These are phyloP conservation scores for Oreochromis mossambicus DNA, from an alignment of 2,797 vertebrate genomes.

Conservation along the genomic window DNA sequence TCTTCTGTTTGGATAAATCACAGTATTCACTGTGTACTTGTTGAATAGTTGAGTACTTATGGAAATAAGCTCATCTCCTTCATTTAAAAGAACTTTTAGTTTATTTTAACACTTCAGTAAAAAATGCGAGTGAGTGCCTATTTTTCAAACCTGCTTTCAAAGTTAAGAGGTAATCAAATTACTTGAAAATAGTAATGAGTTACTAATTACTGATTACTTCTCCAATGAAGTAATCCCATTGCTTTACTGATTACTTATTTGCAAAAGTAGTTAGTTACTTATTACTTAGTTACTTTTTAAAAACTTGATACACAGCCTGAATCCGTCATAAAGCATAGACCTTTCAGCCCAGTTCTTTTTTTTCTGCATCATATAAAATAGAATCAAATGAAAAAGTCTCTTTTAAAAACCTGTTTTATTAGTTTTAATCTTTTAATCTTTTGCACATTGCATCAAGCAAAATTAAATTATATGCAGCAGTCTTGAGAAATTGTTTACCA, in stretches of 20 bases:
- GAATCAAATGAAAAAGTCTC: fast-evolving
- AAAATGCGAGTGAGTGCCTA: no score
- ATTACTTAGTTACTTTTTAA: background rate
- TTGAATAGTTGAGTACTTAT: fast-evolving
- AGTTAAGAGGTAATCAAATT: no score
- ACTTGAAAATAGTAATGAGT: background rate
- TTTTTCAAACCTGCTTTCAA: no score
- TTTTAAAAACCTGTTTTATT: background rate
- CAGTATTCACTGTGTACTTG: background rate
- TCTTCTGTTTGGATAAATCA: background rate
- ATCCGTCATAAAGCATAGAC: fast-evolving
- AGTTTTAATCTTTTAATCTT: background rate
- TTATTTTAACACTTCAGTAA: no score
- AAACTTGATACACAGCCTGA: background rate
- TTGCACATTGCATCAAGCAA: background rate
- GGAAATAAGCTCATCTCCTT: background rate
- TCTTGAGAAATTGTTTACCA: background rate
- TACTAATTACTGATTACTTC: background rate
- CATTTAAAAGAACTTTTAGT: no score
- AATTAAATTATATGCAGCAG: fast-evolving
- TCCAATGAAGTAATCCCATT: background rate
- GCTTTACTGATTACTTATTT: background rate
- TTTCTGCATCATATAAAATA: fast-evolving
- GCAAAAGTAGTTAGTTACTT: background rate
- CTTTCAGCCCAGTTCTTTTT: no score